phyloP scores from a whole-genome alignment of 1,140 invertebrate genomes.

The Sitophilus oryzae region DNA sequence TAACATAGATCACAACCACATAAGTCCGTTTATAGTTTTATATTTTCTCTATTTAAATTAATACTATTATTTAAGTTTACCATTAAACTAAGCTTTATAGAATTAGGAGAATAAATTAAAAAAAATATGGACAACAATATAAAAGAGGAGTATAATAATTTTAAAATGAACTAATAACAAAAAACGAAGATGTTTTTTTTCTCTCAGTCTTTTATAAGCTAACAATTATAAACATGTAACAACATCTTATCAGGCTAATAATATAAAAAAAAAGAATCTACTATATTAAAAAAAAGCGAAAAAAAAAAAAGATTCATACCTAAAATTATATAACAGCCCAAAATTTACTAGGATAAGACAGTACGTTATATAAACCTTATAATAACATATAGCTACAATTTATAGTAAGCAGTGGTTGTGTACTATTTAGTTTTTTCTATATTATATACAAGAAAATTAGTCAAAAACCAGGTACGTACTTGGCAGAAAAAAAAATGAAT shows the following conservation, averaged over 20 bases:
- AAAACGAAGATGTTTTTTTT: background rate
- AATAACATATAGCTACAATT: constrained; percentile 14
- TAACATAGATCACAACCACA: constrained; percentile 27
- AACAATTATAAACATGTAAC: constrained; percentile 3
- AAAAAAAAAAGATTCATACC: too few relatives aligned
- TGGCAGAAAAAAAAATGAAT: too few relatives aligned
- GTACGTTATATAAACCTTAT: too few relatives aligned
- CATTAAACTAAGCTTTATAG: background rate
- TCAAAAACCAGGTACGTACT: too few relatives aligned
- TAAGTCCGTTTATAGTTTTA: constrained; percentile 17
- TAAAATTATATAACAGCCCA: constrained; percentile 22
- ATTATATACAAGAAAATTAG: constrained; percentile 15
- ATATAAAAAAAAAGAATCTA: constrained; percentile 15
- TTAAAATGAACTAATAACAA: background rate
- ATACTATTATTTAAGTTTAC: constrained; percentile 14
- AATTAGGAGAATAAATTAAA: background rate
- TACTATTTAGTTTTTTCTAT: too few relatives aligned
- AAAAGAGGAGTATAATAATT: background rate
- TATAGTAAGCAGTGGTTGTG: constrained; percentile 20
- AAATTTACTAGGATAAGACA: too few relatives aligned
- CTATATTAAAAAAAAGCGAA: too few relatives aligned
- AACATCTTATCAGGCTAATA: constrained; percentile 19
- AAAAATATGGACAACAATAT: background rate
- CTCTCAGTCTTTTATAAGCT: background rate
- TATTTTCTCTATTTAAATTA: constrained; percentile 15